Evolutionary conservation across 2,113 vertebrate genomes (phyloP), one percentile per base, ranked within the genome.

Genomic region (Colinus virginianus): DNA sequence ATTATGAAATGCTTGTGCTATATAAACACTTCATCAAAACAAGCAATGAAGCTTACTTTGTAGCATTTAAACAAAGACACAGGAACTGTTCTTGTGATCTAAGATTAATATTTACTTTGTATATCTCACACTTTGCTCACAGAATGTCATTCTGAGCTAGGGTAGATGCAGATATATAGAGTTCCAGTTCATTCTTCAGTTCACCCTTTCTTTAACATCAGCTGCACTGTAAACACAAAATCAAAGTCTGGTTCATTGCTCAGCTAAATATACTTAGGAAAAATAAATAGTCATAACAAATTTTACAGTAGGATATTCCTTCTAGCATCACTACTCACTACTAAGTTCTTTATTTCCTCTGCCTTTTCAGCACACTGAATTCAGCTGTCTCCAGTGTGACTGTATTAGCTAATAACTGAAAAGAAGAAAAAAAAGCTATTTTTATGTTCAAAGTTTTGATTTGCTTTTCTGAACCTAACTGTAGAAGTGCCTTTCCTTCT

Each of bases 1-100:
- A 63, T 90, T 90, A 75, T 62, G 40, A 90, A 93, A 84, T 43
- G 40, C 81, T 96, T 88, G 40, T 62, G 75, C n/a, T 66, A 26
- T 53, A 62, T 78, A 86, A 95, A 36, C 36, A 28, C 77, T 92
- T 81, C 68, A 93, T 93, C 77, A 88, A 90, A 42, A 13, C 26
- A 90, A 25, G 43, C 40, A 87, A 56, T 42, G 48, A 78, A 90
- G 46, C 49, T 90, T 90, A 59, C 58, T 90, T 95, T 76, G 34
- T 76, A 77, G 2, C 13, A 63, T 90, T 82, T 79, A 46, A 8
- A 88, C 19, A 20, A 42, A 53, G 58, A 61, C 20, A 62, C 21
- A 42, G 23, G 23, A 87, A 51, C 15, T 43, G 6, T 66, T 90
- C 30, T 40, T 53, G 8, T 55, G 70, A 77, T 55, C 49, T 82